Base-by-base conservation (phyloP, 2,888 invertebrate genomes). In the Suillia variegata region DNA sequence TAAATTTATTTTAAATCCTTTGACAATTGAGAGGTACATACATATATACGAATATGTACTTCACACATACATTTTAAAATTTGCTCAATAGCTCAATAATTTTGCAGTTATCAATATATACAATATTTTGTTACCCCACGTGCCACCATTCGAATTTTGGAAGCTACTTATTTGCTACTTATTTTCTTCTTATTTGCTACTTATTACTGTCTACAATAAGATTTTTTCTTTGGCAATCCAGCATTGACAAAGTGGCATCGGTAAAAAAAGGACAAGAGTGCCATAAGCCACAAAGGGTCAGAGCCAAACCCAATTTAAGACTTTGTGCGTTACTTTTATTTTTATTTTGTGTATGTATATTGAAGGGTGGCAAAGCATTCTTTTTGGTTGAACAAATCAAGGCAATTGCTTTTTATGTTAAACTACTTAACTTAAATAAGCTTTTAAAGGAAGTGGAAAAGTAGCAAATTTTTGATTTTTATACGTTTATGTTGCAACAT, bases 211-310 rank as follows among this genome's bases (percentile, higher is more conserved):
- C 31, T 61, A 62, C 59, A 55, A 59, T 56, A 60, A 38, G 15
- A 49, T 22, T 12, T 15, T 26, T 60, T 68, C 67, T 59, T n/a
- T n/a, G n/a, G n/a, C n/a, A n/a, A n/a, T n/a, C n/a, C n/a, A n/a
- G 33, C 47, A 54, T 47, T 33, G 67, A 60, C 72, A 72, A 64
- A n/a, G n/a, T n/a, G n/a, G n/a, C n/a, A n/a, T n/a, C n/a, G n/a
- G n/a, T n/a, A n/a, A n/a, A n/a, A n/a, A n/a, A n/a, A 63, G 26
- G 31, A 45, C 67, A 62, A 60, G 67, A 72, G 69, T 66, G 72
- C 38, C 62, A 55, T 70, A 69, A 74, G 70, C 69, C 74, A 60
- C 61, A 64, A 66, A 64, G 63, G 34, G 59, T 53, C 22, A 12
- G 24, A 5, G n/a, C 5, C 10, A 10, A 5, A 38, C 6, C 38